Evolutionary conservation across 2,797 vertebrate genomes (phyloP), one percentile per base, ranked within the genome.

Genomic region (Lycodopsis pacificus): DNA sequence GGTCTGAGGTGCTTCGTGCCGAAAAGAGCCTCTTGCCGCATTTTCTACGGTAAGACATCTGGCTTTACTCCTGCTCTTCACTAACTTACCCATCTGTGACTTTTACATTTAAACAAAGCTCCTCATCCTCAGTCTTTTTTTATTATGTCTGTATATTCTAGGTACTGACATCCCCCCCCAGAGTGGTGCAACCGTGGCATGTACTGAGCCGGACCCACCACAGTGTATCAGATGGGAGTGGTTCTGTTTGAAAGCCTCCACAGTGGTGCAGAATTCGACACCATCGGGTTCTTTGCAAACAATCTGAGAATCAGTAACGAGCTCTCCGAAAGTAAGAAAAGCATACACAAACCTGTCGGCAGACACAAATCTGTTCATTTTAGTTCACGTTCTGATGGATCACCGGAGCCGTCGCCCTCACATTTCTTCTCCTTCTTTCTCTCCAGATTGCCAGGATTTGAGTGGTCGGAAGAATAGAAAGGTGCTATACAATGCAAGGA

Each of bases 181-280:
- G 80, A 85, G 38, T 81, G 36, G 71, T 4, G 27, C 46, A 5
- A 32, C 30, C 1, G 0, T 0, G 2, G 10, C 30, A 32, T 11
- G 10, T 87, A 81, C 65, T 48, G 9, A 7, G 7, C 77, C 0
- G 80, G 68, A 3, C 80, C 82, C 27, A 65, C 65, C n/a, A 81
- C 77, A 1, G 71, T 68, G 9, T 84, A 82, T 80, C 82, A 87
- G 63, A 1, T 87, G 4, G 82, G 76, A 0, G 64, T 46, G 10
- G 63, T 80, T 2, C 22, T 87, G 17, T 87, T 22, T 36, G 66
- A 80, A 1, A 62, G 2, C 0, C 63, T 84, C 7, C 77, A 87
- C 57, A 4, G 36, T 10, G 10, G 8, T 1, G 8, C 34, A 36
- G 5, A 7, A 12, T 79, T 79, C 7, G 7, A 68, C n/a, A 83